Percentiles rank a stretch among this genome's conserved stretches.
Conservation (phyloP, 2,888 invertebrate species). For the Nyleta sp. region DNA sequence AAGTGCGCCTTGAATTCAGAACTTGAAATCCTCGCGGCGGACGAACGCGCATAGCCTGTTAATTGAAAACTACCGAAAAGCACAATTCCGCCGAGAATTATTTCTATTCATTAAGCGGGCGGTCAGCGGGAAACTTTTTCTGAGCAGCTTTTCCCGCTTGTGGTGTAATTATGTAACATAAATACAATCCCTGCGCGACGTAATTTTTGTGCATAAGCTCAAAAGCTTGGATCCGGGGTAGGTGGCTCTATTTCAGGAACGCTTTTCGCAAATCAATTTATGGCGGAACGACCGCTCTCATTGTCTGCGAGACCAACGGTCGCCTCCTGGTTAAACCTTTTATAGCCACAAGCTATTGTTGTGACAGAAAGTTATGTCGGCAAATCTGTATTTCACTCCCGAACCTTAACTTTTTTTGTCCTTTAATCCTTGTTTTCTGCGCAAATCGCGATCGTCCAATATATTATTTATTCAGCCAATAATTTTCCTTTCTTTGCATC, state of each 20-base stretch:
- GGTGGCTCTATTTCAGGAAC: constrained; percentile 74
- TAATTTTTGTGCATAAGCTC: constrained; percentile 81
- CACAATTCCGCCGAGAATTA: constrained; percentile 79
- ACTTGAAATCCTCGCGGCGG: constrained; percentile 72
- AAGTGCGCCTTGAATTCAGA: constrained; percentile 70
- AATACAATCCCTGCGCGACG: constrained; percentile 79
- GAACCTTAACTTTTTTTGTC: constrained; percentile 63
- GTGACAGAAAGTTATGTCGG: constrained; percentile 75
- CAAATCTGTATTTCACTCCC: constrained; percentile 67
- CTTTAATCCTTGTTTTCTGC: constrained; percentile 63
- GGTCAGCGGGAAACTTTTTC: constrained; percentile 69
- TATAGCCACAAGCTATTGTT: constrained; percentile 79
- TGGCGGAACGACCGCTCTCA: constrained; percentile 77
- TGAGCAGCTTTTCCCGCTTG: constrained; percentile 64
- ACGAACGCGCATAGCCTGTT: constrained; percentile 71
- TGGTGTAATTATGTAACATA: constrained; percentile 81
- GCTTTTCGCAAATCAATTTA: constrained; percentile 82
- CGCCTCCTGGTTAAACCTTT: constrained; percentile 79
- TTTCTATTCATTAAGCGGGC: constrained; percentile 81
- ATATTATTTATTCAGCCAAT: constrained; percentile 44
- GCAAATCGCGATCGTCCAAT: constrained; percentile 46
- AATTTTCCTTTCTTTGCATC: too few relatives aligned
- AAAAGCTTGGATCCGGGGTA: constrained; percentile 74
- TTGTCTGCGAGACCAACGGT: constrained; percentile 76
- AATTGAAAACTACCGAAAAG: constrained; percentile 80